Base-by-base conservation (phyloP, 2,113 vertebrate species). In the Dromaius novaehollandiae region DNA sequence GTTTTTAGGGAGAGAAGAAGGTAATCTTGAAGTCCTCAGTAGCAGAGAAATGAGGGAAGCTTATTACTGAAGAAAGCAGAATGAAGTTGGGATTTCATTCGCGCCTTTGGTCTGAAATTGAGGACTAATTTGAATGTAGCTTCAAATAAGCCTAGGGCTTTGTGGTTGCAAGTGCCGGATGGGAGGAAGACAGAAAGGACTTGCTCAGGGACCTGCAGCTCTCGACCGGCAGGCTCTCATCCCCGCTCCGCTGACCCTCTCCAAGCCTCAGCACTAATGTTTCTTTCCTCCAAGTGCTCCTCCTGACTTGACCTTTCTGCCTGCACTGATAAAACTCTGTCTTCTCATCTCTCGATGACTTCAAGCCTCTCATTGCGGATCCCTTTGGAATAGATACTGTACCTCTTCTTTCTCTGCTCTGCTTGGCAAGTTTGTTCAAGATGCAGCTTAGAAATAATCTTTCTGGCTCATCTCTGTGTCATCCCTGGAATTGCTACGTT, bases 231-330 rank as follows among this genome's bases (percentile, higher is more conserved):
- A 82, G 56, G 65, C 21, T 5, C 44, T 64, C 76, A 9, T 55
- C 50, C 74, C 87, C 89, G 26, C 94, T 94, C 82, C 85, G 7
- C 25, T 78, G 82, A 71, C 61, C 91, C 32, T 91, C 58, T 96
- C 79, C 53, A 76, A 80, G 46, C 79, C 40, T 34, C 74, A 68
- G 73, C 42, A 34, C n/a, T 74, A 3, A n/a, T 32, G 18, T 76
- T 61, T 58, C 13, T 63, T 74, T 64, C 46, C 91, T 91, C 60
- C 20, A 40, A 42, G 81, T 48, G 48, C 7, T 86, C 18, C 28
- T 88, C 14, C 69, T 79, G 74, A 38, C 66, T 87, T 91, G 74
- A 76, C 51, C 86, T 90, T 84, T 93, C 55, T 92, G 84, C 22
- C 55, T 82, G 25, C 80, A 11, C 63, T 76, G 78, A 74, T 89